Evolutionary conservation across 2,888 invertebrate genomes (phyloP).

Genomic region (Orthosia incerta): DNA sequence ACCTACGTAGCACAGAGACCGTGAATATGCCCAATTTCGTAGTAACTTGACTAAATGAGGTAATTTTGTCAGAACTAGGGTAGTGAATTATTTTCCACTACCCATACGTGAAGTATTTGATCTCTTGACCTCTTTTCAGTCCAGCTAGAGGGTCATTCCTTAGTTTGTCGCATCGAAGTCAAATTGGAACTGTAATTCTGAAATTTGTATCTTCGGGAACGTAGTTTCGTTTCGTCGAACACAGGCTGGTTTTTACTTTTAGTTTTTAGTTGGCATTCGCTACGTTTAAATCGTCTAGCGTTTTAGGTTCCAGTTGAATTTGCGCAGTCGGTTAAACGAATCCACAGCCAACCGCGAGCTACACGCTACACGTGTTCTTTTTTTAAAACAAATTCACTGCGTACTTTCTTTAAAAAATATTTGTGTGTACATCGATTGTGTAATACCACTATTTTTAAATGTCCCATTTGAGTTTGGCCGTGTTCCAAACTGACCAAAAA

Average conservation of each 20-base stretch:
- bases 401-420: constrained; percentile 52
- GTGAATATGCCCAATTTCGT: not conserved
- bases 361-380: constrained; percentile 10
- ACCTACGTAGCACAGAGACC: not conserved
- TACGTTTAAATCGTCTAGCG: constrained; percentile 36
- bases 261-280: constrained; percentile 29
- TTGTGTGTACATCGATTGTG: constrained; percentile 39
- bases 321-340: constrained; percentile 36
- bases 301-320: constrained; percentile 44
- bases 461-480: constrained; percentile 57
- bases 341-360: constrained; percentile 11
- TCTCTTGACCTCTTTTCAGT: constrained; percentile 35
- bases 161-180: constrained; percentile 23
- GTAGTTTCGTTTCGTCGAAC: constrained; percentile 22
- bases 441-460: constrained; percentile 61
- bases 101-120: constrained; percentile 21
- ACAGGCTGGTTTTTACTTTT: constrained; percentile 25
- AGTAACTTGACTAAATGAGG: constrained; percentile 25
- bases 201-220: constrained; percentile 18
- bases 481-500: constrained; percentile 54
- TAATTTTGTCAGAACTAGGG: constrained; percentile 18
- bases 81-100: constrained; percentile 2
- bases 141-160: constrained; percentile 1
- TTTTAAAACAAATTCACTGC: constrained; percentile 28
- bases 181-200: constrained; percentile 28